phyloP scores from a whole-genome alignment of 2,797 vertebrate genomes.

The Rhinatrema bivittatum region DNA sequence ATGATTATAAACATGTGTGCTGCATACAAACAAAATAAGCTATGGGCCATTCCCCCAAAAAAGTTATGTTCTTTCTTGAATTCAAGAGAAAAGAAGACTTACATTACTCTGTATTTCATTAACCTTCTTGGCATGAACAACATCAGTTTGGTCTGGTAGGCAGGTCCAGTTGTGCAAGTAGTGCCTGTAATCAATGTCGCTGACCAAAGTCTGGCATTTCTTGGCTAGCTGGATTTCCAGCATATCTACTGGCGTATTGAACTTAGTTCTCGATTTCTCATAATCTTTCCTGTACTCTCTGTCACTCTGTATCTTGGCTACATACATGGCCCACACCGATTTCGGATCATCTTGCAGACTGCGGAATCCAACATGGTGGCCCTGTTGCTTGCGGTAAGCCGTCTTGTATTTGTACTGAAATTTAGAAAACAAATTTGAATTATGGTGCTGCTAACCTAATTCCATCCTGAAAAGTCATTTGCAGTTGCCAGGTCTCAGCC shows the following conservation, averaged over 20 bases:
- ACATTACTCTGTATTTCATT: constrained; percentile 79
- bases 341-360: constrained; percentile 86
- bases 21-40: no score
- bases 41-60: no score
- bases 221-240: constrained; percentile 70
- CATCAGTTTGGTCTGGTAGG: constrained; percentile 73
- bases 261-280: constrained; percentile 85
- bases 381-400: constrained; percentile 77
- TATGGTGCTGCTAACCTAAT: no score
- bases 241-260: constrained; percentile 84
- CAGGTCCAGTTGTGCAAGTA: constrained; percentile 73
- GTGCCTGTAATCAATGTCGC: constrained; percentile 65
- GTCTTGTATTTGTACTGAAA: constrained; percentile 88
- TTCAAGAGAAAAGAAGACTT: no score
- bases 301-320: constrained; percentile 87
- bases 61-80: no score
- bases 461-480: no score
- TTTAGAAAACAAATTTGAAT: constrained; percentile 6
- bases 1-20: no score
- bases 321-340: constrained; percentile 83
- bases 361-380: constrained; percentile 82
- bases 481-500: no score
- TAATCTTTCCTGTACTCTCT: constrained; percentile 88
- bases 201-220: constrained; percentile 72
- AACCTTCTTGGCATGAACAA: constrained; percentile 63